Evolutionary conservation across 1,140 invertebrate species (phyloP), one percentile per base, ranked within the genome.

Genomic region (Dolichoris vasculosae): DNA sequence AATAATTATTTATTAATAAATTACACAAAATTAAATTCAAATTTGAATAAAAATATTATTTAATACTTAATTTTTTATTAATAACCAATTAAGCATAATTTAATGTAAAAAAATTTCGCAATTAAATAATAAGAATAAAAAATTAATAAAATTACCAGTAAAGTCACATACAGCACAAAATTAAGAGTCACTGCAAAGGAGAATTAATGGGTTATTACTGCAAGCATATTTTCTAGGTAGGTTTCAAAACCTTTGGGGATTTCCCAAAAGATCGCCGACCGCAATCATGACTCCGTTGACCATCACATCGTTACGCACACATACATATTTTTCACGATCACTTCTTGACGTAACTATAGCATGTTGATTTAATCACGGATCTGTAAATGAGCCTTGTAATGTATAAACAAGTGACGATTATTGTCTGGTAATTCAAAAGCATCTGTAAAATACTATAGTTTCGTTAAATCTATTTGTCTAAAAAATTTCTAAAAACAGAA

Each of bases 341-440:
- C 26, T 73, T 73, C 38, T 51, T 17, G 15, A 20, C 43, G 64
- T 67, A 82, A 82, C n/a, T 30, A 51, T 17, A 30, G 46, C 64
- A 32, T 46, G 32, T 73, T n/a, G 48, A 73, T 15, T 69, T 59
- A 73, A 75, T 82, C 81, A 15, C 26, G 43, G 26, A 46, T 67
- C 63, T 20, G 32, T 79, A 40, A 80, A 67, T 67, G 78, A 48
- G 32, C 81, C 81, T 82, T 82, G 81, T 82, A 82, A 75, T 82
- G 75, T 69, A 75, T 82, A 82, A 82, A 30, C 67, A 43, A 35
- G 77, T 17, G 4, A 17, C 77, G 48, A 30, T 55, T 63, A 79
- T 59, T 46, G 38, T 35, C 73, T 38, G 4, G 59, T 30, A n/a
- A 63, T n/a, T 30, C 59, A 11, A 63, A 63, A 63, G n/a, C 26